Base-by-base conservation (phyloP, 2,113 vertebrate species). In the Cavia porcellus region DNA sequence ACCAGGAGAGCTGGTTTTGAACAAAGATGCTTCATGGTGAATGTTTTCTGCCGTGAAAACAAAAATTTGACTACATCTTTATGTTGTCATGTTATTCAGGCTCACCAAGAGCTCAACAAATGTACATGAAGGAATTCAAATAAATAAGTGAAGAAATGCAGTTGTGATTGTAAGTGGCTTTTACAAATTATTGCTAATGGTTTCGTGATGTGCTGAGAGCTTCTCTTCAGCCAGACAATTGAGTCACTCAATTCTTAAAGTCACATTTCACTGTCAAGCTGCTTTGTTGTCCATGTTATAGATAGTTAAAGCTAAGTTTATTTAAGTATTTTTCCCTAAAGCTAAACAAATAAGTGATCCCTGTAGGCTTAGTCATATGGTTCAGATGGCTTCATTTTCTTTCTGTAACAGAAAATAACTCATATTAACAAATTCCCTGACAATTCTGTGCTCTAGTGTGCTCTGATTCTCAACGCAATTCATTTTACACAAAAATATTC, bases 31-130 rank as follows among this genome's bases (percentile, higher is more conserved):
- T 15, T 50, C 10, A 30, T 3, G 22, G 38, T 52, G 38, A 72
- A 70, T 1, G 14, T 7, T n/a, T 7, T 42, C 1, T 12, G 25
- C 35, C 1, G 5, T 8, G 19, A 72, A 85, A 74, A 6, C 1
- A 82, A 61, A 80, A 13, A 11, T 0, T 12, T 42, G 25, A 59
- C 38, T 59, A 32, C 8, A 3, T 9, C 75, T 68, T 83, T 47
- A 30, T 47, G 12, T 55, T 20, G 45, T 92, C 45, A 9, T 9
- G 45, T 22, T 7, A 62, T 9, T 4, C 2, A 13, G 22, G 17
- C 0, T 24, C 9, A 52, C 7, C 24, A 1, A 72, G 86, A 64
- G 3, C 52, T 77, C 28, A 72, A 9, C 17, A 59, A 52, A 72
- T 17, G 15, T 74, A 5, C 20, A 17, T 81, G 38, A n/a, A 85